Evolutionary conservation across 2,113 vertebrate genomes (phyloP), one percentile per base, ranked within the genome.

Genomic region (Xiphophorus maculatus): DNA sequence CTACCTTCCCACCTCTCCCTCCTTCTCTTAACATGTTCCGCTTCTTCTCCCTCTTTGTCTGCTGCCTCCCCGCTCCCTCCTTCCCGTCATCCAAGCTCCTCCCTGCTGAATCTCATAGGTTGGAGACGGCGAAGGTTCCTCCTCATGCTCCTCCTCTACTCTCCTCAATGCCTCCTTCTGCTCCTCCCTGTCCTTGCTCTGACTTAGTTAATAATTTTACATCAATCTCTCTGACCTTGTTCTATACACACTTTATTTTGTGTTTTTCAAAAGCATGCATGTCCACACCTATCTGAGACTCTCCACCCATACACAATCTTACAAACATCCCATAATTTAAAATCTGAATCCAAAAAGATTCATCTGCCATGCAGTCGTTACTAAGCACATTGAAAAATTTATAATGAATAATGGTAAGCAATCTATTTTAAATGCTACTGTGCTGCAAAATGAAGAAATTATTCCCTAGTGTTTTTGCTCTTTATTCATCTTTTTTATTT

Each of bases 171-270:
- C 37, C 75, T 76, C 79, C 67, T 75, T 80, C 76, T 66, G 0
- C 66, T 68, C 78, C 78, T 80, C 76, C 54, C 69, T 91, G 79
- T 64, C 86, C 87, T 83, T 84, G 83, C 86, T 88, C 85, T 82
- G 85, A 79, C 86, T 88, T 86, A 79, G 87, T 84, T 91, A 76
- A 86, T 85, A 77, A 82, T 89, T 86, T 76, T 22, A 77, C 67
- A 87, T 86, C 88, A 86, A 83, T 91, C 77, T 87, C 74, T 2
- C 71, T 77, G 88, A 90, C 90, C 90, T 90, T 85, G 85, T 81
- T 86, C 75, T 66, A 88, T 76, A 81, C 73, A 17, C 58, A 69
- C 76, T 83, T 80, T 77, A 85, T 85, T 87, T 85, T 13, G 63
- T 79, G 82, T 87, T 84, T 88, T 87, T 30, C 74, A 76, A 65